Percentiles rank a stretch among this genome's conserved stretches.
Evolutionary conservation across 2,888 invertebrate species (phyloP).

Genomic region (Tetranychus truncatus): DNA sequence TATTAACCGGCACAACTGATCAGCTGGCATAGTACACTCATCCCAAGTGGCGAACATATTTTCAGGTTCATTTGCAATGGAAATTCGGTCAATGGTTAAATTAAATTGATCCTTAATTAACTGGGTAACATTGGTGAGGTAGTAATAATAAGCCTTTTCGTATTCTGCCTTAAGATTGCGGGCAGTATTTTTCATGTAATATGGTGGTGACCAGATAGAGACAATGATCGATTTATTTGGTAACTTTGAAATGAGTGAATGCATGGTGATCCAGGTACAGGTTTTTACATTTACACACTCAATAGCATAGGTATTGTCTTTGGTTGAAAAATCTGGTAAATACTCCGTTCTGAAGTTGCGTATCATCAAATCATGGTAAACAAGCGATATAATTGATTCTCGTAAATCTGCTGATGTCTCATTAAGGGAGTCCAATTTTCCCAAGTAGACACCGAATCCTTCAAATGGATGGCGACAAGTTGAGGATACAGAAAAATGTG

Average conservation of each 20-base stretch:
- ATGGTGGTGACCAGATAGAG: slow-evolving; percentile 2
- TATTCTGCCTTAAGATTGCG: neutral
- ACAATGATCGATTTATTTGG: neutral
- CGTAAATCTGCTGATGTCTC: neutral
- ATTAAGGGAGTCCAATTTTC: neutral
- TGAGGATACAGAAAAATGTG: neutral
- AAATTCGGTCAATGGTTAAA: slow-evolving; percentile 1
- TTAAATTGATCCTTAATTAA: neutral
- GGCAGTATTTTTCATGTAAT: neutral
- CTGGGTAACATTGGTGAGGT: neutral
- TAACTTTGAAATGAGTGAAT: neutral
- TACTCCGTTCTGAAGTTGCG: neutral
- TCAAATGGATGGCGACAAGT: neutral
- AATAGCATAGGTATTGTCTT: neutral
- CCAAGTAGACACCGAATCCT: neutral
- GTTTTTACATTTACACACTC: neutral
- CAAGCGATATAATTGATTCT: neutral
- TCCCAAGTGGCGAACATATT: slow-evolving; percentile 3
- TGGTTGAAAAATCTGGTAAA: neutral
- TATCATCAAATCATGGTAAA: slow-evolving; percentile 1
- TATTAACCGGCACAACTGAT: neutral
- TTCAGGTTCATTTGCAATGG: slow-evolving; percentile 3
- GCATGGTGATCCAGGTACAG: slow-evolving; percentile 9
- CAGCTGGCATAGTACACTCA: neutral
- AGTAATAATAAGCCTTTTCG: neutral